A percentile compares a stretch with the other conserved stretches of the same genome.
Conservation (phyloP, 2,113 vertebrate species). For the Semnornis frantzii region DNA sequence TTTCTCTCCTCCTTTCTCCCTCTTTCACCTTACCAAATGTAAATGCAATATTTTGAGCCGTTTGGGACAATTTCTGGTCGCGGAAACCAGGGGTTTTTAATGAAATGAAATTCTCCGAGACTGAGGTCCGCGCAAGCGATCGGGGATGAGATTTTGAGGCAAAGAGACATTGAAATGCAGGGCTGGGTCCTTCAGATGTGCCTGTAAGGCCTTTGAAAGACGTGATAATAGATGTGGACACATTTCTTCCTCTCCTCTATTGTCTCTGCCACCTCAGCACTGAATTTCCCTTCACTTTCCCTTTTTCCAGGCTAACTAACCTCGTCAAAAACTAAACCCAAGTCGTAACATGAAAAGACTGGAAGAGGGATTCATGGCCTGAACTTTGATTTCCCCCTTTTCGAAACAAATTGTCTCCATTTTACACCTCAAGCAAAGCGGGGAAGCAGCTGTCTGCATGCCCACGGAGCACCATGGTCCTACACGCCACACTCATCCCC, state of each 20-base stretch:
- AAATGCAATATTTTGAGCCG: background rate
- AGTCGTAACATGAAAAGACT: fast-evolving
- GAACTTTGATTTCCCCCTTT: background rate
- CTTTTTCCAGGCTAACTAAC: background rate
- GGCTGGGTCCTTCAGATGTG: fast-evolving
- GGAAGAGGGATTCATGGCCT: background rate
- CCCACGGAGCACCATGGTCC: background rate
- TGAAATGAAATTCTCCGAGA: fast-evolving
- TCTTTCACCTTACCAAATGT: background rate
- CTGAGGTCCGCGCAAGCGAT: fast-evolving
- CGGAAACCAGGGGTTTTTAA: background rate
- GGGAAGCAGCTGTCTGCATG: background rate
- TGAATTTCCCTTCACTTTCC: background rate
- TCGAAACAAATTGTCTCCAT: background rate
- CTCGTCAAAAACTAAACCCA: background rate
- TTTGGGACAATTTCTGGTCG: fast-evolving
- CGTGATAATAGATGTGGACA: fast-evolving
- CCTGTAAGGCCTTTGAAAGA: background rate
- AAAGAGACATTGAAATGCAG: background rate
- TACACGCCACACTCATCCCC: fast-evolving
- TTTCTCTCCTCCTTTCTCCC: background rate
- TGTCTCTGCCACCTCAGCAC: fast-evolving
- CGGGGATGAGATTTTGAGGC: background rate
- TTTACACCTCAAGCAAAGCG: background rate
- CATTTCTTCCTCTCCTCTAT: background rate